Evolutionary conservation across 2,797 vertebrate genomes (phyloP).

Genomic region (Amblyraja radiata): DNA sequence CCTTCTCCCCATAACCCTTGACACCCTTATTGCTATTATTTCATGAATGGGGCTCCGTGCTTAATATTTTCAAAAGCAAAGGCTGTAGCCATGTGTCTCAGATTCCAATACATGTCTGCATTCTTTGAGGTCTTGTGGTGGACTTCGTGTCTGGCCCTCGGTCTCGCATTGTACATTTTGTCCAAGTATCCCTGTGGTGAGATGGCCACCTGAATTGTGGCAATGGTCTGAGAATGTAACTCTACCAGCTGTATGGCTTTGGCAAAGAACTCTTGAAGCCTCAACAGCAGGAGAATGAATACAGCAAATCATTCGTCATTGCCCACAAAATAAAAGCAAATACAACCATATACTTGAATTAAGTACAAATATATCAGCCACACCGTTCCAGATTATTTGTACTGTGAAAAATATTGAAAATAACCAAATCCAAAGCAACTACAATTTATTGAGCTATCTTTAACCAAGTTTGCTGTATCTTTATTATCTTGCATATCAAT

Average conservation of each 20-base stretch:
- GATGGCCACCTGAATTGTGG: background rate
- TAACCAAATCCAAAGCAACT: background rate
- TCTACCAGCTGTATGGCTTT: background rate
- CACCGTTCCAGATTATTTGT: background rate
- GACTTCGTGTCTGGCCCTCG: background rate
- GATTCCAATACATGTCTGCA: background rate
- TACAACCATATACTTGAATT: background rate
- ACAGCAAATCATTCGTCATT: background rate
- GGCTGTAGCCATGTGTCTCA: background rate
- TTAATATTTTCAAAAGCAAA: background rate
- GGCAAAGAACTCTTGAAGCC: background rate
- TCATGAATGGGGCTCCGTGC: background rate
- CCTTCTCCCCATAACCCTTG: too few species aligned
- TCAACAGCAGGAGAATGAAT: background rate
- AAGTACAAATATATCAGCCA: background rate
- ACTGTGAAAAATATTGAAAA: background rate
- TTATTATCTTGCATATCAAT: too few species aligned
- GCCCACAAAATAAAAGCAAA: background rate
- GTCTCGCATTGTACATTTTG: background rate
- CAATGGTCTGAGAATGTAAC: background rate
- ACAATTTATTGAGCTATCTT: background rate
- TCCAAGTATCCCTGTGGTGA: background rate
- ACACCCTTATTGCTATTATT: background rate
- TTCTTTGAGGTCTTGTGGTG: background rate
- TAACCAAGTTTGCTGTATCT: background rate